phyloP scores from a whole-genome alignment of 2,113 vertebrate species.

The Anolis carolinensis region DNA sequence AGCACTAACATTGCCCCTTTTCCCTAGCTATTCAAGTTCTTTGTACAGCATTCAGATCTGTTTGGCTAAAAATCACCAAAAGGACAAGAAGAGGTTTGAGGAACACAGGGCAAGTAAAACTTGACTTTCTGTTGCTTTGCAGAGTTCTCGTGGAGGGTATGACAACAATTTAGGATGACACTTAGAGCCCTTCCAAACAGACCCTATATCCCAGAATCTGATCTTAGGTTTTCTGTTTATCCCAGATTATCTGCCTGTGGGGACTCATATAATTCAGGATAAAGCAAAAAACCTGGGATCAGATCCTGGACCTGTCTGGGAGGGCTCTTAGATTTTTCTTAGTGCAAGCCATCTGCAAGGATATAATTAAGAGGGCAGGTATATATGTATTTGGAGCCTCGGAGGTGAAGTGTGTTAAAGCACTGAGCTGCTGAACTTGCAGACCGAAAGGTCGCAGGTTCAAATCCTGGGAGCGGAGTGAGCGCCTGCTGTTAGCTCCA shows the following conservation, averaged over 20 bases:
- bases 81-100: conserved; percentile 26
- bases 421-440: no score
- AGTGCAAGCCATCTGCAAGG: neutral
- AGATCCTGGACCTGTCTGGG: no score
- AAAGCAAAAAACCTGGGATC: no score
- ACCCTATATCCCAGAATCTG: no score
- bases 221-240: no score
- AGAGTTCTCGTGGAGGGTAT: neutral
- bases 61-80: conserved; percentile 50
- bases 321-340: neutral
- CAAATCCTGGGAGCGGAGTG: no score
- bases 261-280: no score
- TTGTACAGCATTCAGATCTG: conserved; percentile 42
- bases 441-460: no score
- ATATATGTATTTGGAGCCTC: no score
- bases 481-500: no score
- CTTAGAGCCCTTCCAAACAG: neutral
- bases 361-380: conserved; percentile 27
- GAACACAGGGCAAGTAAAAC: neutral
- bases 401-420: no score
- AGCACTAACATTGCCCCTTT: neutral
- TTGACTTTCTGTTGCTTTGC: fast-evolving
- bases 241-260: no score
- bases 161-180: neutral
- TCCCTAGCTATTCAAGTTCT: conserved; percentile 28